Percentiles rank a stretch among this genome's conserved stretches.
Evolutionary conservation across 2,113 vertebrate species (phyloP).

Genomic region (Ictalurus punctatus): DNA sequence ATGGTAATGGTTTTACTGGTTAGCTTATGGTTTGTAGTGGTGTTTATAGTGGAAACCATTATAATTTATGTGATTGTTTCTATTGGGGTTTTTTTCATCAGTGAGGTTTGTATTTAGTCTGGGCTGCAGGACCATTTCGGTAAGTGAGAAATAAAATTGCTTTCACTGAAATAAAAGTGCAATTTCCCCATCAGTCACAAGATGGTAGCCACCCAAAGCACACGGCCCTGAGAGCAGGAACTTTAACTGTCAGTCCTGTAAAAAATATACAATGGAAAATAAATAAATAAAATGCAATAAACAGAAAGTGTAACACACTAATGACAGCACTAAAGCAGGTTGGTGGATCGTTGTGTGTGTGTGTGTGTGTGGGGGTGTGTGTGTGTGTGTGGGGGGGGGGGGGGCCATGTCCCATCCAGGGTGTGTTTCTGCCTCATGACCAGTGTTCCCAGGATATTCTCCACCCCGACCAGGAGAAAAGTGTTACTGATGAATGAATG

Average conservation of each 20-base stretch:
- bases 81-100: neutral
- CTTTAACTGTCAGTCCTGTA: neutral
- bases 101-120: neutral
- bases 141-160: neutral
- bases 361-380: too few species aligned
- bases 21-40: too few species aligned
- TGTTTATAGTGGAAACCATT: too few species aligned
- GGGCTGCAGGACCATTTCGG: neutral
- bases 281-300: neutral
- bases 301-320: too few species aligned
- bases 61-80: too few species aligned
- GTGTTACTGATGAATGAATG: neutral
- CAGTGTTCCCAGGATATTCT: too few species aligned
- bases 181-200: conserved; percentile 14
- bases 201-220: neutral
- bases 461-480: neutral
- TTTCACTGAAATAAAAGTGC: neutral
- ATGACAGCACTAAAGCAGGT: neutral
- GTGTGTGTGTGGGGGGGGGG: too few species aligned
- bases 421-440: too few species aligned
- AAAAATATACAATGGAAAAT: neutral
- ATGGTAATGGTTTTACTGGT: too few species aligned
- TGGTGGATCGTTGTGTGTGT: neutral
- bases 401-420: too few species aligned
- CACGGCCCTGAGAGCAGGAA: neutral